phyloP scores from a whole-genome alignment of 1,140 invertebrate genomes.

The Elysia chlorotica region DNA sequence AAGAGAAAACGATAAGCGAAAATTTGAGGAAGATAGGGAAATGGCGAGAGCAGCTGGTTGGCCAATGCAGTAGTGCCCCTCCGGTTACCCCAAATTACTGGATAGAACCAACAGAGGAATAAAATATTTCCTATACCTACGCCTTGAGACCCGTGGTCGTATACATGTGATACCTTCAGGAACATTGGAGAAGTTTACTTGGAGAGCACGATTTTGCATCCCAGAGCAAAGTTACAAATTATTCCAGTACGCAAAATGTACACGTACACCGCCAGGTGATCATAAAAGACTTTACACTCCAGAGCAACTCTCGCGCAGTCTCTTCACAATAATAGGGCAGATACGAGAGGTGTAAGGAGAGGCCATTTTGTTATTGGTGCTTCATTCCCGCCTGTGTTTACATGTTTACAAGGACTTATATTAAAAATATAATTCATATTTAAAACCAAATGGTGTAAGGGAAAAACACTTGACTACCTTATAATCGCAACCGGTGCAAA shows the following conservation, averaged over 20 bases:
- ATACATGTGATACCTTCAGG: too few species aligned
- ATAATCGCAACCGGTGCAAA: too few species aligned
- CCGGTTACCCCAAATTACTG: too few species aligned
- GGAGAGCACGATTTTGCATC: too few species aligned
- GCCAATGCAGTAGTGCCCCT: too few species aligned
- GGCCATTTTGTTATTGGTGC: conserved; percentile 8
- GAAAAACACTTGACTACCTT: background rate
- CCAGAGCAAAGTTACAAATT: background rate
- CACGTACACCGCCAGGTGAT: background rate
- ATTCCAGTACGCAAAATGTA: background rate
- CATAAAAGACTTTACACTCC: too few species aligned
- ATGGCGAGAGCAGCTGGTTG: too few species aligned
- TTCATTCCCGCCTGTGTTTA: conserved; percentile 16
- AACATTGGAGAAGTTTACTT: background rate
- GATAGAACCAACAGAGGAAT: too few species aligned
- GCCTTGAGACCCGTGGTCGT: too few species aligned
- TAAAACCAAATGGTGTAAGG: conserved; percentile 6
- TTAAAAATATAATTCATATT: background rate
- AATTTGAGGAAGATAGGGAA: too few species aligned
- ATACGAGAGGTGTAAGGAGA: conserved; percentile 3
- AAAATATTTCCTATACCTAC: too few species aligned
- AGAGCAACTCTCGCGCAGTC: background rate
- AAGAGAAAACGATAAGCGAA: too few species aligned
- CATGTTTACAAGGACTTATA: background rate
- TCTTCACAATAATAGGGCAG: background rate